Evolutionary conservation across 2,113 vertebrate genomes (phyloP), one percentile per base, ranked within the genome.

Genomic region (Orthonyx spaldingii): DNA sequence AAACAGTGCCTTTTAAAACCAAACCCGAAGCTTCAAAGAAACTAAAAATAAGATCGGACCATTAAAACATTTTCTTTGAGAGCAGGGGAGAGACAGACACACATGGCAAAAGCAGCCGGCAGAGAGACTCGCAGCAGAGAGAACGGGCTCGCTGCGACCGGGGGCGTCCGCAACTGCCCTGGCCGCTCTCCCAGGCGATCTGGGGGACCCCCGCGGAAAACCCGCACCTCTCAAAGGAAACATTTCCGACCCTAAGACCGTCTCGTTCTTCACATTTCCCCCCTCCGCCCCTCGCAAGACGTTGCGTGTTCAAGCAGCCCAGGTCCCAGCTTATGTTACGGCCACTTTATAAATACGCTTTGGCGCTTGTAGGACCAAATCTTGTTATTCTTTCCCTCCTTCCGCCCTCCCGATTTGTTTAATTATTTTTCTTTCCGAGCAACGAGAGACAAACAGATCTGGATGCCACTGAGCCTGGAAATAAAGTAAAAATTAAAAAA

Each of bases 321-420:
- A 87, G 66, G 56, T 88, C 91, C 61, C 82, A 63, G 78, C 84
- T 87, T 91, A 39, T 11, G 74, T 70, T 91, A 98, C 98, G 96
- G 98, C 98, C 98, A 98, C 78, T 95, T 95, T 96, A 98, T 98
- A 99, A 99, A 99, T 98, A 98, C 94, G 97, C 86, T 71, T 96
- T 87, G 84, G 91, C 32, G 33, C 71, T 92, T 39, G 71, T 41
- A 41, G 89, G 86, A 93, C 44, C 30, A 72, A 85, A 76, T 44
- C 56, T 19, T 72, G 71, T 80, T 86, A 24, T 80, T 77, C 66
- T 89, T 72, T 41, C 42, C 46, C 56, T 69, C 46, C 68, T 65
- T 46, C 52, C 76, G 11, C 59, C 66, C 46, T 61, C 84, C 56
- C 47, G 35, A 59, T 63, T 80, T 76, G 61, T 57, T 86, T 24